phyloP scores from a whole-genome alignment of 2,888 invertebrate genomes.

The Euclidia mi region DNA sequence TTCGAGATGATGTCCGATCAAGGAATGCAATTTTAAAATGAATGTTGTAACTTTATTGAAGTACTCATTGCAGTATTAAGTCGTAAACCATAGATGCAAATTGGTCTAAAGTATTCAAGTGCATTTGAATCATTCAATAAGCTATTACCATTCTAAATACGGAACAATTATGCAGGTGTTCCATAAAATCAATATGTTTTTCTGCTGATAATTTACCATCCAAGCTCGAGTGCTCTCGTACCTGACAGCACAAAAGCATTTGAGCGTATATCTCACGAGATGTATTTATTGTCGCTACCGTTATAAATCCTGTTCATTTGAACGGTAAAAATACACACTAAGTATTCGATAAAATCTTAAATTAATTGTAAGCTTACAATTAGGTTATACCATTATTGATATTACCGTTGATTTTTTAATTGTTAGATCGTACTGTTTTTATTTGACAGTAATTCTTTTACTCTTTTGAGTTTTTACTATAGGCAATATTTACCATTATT shows the following conservation, averaged over 20 bases:
- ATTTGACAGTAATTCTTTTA: no score
- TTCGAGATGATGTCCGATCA: slow-evolving; percentile 1
- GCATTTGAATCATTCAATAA: slow-evolving; percentile 36
- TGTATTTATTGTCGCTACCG: slow-evolving; percentile 61
- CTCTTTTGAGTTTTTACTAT: no score
- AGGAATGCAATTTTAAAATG: slow-evolving; percentile 13
- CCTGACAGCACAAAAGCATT: slow-evolving; percentile 20
- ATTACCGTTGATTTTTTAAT: no score
- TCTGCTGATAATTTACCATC: slow-evolving; percentile 29
- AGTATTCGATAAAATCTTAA: not conserved
- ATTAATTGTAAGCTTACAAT: no score
- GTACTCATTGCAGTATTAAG: slow-evolving; percentile 30
- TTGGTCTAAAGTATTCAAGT: slow-evolving; percentile 41
- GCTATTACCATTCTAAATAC: slow-evolving; percentile 40
- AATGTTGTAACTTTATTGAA: slow-evolving; percentile 23
- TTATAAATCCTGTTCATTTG: slow-evolving; percentile 63
- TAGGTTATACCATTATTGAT: no score
- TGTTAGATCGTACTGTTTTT: not conserved
- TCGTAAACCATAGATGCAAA: slow-evolving; percentile 42
- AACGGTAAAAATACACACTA: slow-evolving; percentile 66
- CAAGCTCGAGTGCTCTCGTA: slow-evolving; percentile 23
- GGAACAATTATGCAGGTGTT: slow-evolving; percentile 56
- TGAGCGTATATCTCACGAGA: slow-evolving; percentile 37
- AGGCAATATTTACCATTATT: no score
- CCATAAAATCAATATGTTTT: slow-evolving; percentile 42